Evolutionary conservation across 2,797 vertebrate species (phyloP), one percentile per base, ranked within the genome.

Genomic region (Acanthurus leucopareius): DNA sequence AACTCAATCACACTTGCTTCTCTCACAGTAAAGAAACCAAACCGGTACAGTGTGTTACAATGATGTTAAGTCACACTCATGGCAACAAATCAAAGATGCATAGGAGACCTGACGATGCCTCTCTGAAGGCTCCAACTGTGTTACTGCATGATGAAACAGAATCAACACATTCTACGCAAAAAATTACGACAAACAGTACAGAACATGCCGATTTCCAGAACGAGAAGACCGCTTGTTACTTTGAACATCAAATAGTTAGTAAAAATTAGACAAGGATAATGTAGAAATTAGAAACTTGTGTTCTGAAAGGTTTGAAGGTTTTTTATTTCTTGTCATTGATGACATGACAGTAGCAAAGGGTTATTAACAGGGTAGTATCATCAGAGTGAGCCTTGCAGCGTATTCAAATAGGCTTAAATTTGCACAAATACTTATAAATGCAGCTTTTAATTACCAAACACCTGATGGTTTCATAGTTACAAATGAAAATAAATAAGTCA

Each of bases 401-500:
- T 83, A 73, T 85, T 87, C 63, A 82, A 82, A 87, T 62, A 85
- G 74, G 69, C 77, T 77, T 77, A 73, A 17, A 69, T 82, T 83
- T 69, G 77, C 85, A 89, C 85, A 89, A 82, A 80, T 80, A 88
- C 73, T 76, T 84, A 90, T 28, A 90, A 91, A 89, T 73, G 79
- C 85, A 89, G 87, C 82, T 44, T 77, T 83, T 75, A 73, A 69
- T 82, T 82, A 83, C 65, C 81, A 87, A 92, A 92, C 58, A 84
- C 74, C 66, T 87, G 75, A 84, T 84, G 76, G 79, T 82, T 66
- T 82, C 71, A 54, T 68, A 77, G 83, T 83, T 82, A 91, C 71
- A 88, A 91, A 82, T 71, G 16, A 89, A 93, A 92, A 94, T 94
- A 94, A 94, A 94, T 92, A 95, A 77, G 73, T 91, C 73, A 93